Conservation (phyloP, 2,888 invertebrate species). For the Mimachlamys varia region DNA sequence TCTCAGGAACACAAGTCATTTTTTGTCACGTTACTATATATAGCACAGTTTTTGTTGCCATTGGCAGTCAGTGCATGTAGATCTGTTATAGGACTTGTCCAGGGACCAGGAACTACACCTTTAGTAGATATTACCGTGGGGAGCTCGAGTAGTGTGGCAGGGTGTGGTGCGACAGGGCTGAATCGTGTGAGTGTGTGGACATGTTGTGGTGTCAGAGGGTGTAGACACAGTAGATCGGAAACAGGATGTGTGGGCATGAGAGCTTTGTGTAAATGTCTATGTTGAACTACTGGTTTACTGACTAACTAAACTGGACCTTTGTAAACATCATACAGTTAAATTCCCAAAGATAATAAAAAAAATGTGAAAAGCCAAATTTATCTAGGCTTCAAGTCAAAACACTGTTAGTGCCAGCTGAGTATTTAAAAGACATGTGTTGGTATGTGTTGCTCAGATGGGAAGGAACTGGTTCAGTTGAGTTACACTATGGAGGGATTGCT, state of each 20-base stretch:
- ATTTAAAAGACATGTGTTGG: neutral
- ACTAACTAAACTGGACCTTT: neutral
- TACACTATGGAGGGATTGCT: neutral
- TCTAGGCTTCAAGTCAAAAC: neutral
- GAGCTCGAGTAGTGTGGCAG: neutral
- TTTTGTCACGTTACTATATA: slow-evolving; percentile 31
- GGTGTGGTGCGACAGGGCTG: neutral
- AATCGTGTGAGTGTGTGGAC: neutral
- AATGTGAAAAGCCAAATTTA: neutral
- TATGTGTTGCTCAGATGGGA: neutral
- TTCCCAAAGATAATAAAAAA: neutral
- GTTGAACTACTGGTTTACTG: neutral
- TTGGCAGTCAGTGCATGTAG: slow-evolving; percentile 36
- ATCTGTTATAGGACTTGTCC: slow-evolving; percentile 20
- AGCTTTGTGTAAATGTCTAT: neutral
- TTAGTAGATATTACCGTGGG: neutral
- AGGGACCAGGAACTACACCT: slow-evolving; percentile 24
- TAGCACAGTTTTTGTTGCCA: slow-evolving; percentile 34
- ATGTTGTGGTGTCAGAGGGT: neutral
- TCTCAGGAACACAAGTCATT: slow-evolving; percentile 36
- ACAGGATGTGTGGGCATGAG: neutral
- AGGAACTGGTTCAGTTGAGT: neutral
- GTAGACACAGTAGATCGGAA: neutral
- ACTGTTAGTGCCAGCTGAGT: neutral
- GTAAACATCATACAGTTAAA: neutral